phyloP scores from a whole-genome alignment of 1,140 invertebrate species.

The Carposina sasakii region DNA sequence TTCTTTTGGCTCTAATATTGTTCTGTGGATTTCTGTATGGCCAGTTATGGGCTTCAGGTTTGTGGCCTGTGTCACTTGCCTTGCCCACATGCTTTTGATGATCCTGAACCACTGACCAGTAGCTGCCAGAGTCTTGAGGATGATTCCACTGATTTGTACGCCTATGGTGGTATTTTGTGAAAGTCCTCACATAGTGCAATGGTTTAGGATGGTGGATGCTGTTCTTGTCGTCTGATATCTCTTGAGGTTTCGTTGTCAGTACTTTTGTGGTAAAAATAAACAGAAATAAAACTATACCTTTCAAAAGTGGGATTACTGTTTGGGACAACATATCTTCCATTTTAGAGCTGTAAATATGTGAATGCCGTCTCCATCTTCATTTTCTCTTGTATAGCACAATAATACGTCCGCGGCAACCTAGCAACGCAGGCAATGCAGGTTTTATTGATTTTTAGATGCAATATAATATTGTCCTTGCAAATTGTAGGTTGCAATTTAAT shows the following conservation, averaged over 20 bases:
- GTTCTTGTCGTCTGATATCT: constrained; percentile 45
- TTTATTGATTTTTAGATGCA: constrained; percentile 57
- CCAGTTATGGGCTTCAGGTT: background rate
- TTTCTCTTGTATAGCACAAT: constrained; percentile 26
- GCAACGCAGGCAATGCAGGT: constrained; percentile 48
- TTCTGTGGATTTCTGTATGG: background rate
- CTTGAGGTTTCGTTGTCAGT: constrained; percentile 53
- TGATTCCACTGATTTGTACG: constrained; percentile 57
- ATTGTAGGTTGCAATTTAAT: too few relatives aligned
- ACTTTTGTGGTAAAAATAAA: constrained; percentile 66
- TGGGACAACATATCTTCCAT: constrained; percentile 57
- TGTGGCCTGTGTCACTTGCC: too few relatives aligned
- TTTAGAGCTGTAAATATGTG: too few relatives aligned
- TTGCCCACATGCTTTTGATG: constrained; percentile 18
- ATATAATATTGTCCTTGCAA: too few relatives aligned
- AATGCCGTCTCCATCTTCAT: too few relatives aligned
- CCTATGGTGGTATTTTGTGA: constrained; percentile 64
- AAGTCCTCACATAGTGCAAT: constrained; percentile 56
- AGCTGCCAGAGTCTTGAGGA: constrained; percentile 37
- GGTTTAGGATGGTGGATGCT: constrained; percentile 52
- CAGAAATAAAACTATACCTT: constrained; percentile 58
- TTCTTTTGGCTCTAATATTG: constrained; percentile 5
- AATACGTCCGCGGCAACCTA: constrained; percentile 38
- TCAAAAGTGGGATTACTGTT: constrained; percentile 53
- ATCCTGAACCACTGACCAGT: constrained; percentile 40